Evolutionary conservation across 2,113 vertebrate genomes (phyloP).

Genomic region (Pelusios castaneus): DNA sequence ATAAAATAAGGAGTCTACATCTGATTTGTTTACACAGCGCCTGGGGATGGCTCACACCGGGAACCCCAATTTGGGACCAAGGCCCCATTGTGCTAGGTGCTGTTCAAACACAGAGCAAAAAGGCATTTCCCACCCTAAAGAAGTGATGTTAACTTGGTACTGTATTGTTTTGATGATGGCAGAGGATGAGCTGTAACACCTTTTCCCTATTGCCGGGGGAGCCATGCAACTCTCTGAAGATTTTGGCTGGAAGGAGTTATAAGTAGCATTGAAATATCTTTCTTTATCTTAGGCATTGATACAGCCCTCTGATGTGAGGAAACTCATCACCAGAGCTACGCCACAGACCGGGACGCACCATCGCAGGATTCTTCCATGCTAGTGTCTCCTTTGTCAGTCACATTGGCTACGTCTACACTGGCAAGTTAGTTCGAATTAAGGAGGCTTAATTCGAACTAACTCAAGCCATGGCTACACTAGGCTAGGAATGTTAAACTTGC

Average conservation of each 20-base stretch:
- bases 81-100: background rate
- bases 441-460: too few relatives aligned
- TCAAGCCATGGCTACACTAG: too few relatives aligned
- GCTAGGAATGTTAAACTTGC: too few relatives aligned
- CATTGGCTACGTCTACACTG: too few relatives aligned
- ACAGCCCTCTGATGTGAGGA: background rate
- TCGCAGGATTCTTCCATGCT: background rate
- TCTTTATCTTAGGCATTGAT: background rate
- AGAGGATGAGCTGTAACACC: background rate
- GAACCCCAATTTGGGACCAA: background rate
- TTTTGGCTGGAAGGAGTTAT: background rate
- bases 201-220: background rate
- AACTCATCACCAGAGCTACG: background rate
- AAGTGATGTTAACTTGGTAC: background rate
- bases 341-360: background rate
- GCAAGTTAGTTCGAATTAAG: too few relatives aligned
- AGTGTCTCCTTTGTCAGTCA: too few relatives aligned
- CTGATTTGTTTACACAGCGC: too few relatives aligned
- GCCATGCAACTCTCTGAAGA: background rate
- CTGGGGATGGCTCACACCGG: too few relatives aligned
- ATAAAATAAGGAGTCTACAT: too few relatives aligned
- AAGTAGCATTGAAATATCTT: background rate
- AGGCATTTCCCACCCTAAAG: background rate
- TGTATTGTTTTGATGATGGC: background rate
- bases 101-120: background rate